Evolutionary conservation across 2,797 vertebrate genomes (phyloP).

Genomic region (Taeniopygia guttata): DNA sequence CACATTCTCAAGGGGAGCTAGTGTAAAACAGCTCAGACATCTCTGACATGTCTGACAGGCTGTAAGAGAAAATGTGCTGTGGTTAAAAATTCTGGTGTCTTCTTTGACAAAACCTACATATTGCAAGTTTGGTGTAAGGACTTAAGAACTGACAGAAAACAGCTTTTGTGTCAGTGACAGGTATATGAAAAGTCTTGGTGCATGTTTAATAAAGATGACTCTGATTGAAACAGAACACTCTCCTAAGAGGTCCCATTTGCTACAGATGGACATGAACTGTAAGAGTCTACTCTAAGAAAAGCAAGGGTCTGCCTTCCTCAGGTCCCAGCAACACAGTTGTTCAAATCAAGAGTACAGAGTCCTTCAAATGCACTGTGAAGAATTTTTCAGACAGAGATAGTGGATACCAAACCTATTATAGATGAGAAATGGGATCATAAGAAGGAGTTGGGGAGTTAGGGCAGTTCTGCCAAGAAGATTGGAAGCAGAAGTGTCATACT

Average conservation of each 20-base stretch:
- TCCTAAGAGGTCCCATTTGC: background rate
- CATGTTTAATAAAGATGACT: background rate
- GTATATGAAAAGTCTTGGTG: background rate
- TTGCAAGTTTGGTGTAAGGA: background rate
- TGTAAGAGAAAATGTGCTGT: background rate
- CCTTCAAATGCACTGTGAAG: background rate
- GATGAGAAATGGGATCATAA: background rate
- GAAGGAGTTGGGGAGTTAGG: background rate
- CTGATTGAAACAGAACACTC: background rate
- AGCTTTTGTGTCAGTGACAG: background rate
- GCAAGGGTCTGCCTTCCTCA: background rate
- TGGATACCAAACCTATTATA: background rate
- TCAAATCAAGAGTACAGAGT: background rate
- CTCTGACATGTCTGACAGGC: constrained; percentile 2
- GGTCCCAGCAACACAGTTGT: background rate
- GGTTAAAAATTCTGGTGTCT: background rate
- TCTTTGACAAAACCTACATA: background rate
- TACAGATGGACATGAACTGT: rapidly evolving
- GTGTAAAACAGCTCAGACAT: background rate
- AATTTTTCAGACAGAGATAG: background rate
- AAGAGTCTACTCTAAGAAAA: background rate
- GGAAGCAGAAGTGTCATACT: background rate
- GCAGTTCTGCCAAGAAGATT: background rate
- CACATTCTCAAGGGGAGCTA: constrained; percentile 19
- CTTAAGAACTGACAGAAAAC: background rate